These are phyloP conservation scores for Crotalus horridus DNA, from an alignment of 2,113 vertebrate genomes.

Conservation along the genomic window DNA sequence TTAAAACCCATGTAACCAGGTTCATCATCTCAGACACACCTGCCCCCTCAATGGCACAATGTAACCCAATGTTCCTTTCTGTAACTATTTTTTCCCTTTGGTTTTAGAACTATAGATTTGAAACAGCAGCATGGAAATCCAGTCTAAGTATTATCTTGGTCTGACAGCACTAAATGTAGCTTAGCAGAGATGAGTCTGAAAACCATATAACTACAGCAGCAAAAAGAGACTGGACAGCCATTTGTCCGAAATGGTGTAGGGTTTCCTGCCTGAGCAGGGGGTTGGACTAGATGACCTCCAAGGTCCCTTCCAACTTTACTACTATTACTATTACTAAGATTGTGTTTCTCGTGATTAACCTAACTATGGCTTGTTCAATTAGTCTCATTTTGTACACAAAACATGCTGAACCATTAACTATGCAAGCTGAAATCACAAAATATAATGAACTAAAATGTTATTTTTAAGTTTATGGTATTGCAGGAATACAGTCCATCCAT, in stretches of 20 bases:
- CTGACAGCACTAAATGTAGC: not conserved
- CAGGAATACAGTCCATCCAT: not conserved
- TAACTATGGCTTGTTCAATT: not conserved
- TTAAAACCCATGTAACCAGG: not conserved
- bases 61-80: not conserved
- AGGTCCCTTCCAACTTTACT: no score
- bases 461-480: not conserved
- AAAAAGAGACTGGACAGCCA: no score
- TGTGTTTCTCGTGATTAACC: not conserved
- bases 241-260: no score
- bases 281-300: no score
- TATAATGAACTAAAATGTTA: not conserved
- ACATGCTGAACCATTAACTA: not conserved
- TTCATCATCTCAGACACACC: not conserved
- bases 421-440: not conserved
- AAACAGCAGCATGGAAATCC: not conserved
- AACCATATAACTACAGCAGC: not conserved
- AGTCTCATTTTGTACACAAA: not conserved
- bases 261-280: no score
- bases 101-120: not conserved
- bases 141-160: not conserved
- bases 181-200: not conserved
- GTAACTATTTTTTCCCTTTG: not conserved
- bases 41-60: not conserved
- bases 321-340: no score